phyloP scores from a whole-genome alignment of 1,140 invertebrate species.

The Brachionus manjavacas region DNA sequence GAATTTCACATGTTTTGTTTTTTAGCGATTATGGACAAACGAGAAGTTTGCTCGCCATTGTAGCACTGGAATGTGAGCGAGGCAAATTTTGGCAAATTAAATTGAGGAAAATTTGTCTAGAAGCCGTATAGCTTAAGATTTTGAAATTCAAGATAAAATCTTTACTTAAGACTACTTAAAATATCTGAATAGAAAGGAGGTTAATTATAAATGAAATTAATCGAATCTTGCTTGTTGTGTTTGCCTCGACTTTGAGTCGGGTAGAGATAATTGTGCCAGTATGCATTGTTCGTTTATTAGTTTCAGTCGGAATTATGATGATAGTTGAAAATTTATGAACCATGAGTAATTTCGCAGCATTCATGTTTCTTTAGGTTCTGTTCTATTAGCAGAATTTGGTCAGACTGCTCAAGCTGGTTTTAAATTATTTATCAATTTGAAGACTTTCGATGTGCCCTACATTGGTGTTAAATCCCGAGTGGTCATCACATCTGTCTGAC shows the following conservation, averaged over 20 bases:
- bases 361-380: neutral
- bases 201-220: conserved; percentile 38
- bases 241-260: neutral
- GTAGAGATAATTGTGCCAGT: conserved; percentile 21
- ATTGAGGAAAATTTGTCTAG: neutral
- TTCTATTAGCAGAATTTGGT: conserved; percentile 5
- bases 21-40: neutral
- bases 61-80: conserved; percentile 3
- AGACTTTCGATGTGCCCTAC: neutral
- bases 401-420: conserved; percentile 6
- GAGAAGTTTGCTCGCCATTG: neutral
- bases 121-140: neutral
- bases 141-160: conserved; percentile 6
- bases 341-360: conserved; percentile 12
- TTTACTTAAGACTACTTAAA: conserved; percentile 26
- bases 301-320: conserved; percentile 27
- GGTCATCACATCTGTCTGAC: neutral
- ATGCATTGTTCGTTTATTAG: neutral
- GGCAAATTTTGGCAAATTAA: neutral
- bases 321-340: conserved; percentile 24
- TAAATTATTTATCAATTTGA: neutral
- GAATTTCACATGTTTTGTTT: conserved; percentile 27
- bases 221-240: neutral
- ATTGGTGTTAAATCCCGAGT: neutral
- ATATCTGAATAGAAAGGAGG: conserved; percentile 21